A percentile compares a stretch with the other conserved stretches of the same genome.
These are phyloP conservation scores for Pluvialis apricaria DNA, from an alignment of 2,113 vertebrate species.

Conservation along the genomic window DNA sequence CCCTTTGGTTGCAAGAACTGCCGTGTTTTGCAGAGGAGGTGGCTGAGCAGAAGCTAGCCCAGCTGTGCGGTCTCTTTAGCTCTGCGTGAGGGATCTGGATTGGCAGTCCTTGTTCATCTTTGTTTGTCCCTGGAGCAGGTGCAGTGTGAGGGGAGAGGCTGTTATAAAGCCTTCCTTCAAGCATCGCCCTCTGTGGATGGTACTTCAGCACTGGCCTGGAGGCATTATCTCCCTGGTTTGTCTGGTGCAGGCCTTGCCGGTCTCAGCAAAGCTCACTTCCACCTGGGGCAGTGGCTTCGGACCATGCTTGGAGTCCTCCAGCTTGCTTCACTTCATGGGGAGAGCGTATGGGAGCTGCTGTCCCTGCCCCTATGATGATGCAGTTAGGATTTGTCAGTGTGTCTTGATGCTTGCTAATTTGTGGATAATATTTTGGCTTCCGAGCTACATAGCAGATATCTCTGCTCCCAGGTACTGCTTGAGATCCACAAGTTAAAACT, in stretches of 20 bases:
- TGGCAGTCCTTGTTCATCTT: neutral
- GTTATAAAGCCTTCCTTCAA: neutral
- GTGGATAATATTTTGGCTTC: neutral
- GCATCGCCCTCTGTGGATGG: neutral
- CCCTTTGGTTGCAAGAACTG: neutral
- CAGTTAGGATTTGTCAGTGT: neutral
- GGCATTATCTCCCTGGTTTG: neutral
- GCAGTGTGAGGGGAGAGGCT: neutral
- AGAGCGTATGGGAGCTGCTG: neutral
- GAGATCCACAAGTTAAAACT: neutral
- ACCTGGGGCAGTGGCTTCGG: neutral
- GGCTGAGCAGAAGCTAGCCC: neutral
- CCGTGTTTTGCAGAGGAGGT: neutral
- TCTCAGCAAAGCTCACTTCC: neutral
- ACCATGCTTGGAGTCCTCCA: neutral
- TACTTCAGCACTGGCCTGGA: neutral
- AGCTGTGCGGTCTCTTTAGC: neutral
- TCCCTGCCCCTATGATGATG: neutral
- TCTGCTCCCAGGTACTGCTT: neutral
- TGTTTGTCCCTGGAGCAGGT: neutral
- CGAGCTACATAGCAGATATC: neutral
- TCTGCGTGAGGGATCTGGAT: neutral
- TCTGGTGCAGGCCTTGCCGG: neutral
- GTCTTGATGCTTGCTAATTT: neutral
- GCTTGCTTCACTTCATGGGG: neutral